Conservation (phyloP, 2,888 invertebrate species). For the Clunio marinus region DNA sequence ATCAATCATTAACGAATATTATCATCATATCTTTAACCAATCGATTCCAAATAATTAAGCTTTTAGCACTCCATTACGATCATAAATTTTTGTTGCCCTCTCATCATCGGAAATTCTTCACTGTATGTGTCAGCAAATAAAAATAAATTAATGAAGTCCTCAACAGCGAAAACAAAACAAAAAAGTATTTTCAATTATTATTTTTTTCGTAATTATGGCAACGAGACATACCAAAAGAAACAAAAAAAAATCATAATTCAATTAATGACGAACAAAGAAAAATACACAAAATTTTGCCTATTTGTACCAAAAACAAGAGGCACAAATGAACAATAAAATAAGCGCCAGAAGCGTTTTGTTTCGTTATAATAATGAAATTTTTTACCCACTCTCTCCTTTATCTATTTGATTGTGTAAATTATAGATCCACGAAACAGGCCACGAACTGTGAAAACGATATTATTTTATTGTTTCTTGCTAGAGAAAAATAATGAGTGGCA, state of each 20-base stretch:
- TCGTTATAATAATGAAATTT: neutral
- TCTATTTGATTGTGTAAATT: slow-evolving; percentile 13
- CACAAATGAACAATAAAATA: slow-evolving; percentile 18
- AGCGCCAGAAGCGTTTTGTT: slow-evolving; percentile 15
- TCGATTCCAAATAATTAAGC: neutral
- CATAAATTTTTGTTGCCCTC: neutral
- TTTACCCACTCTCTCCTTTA: neutral
- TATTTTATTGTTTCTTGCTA: neutral
- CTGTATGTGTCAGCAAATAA: neutral
- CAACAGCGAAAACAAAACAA: neutral
- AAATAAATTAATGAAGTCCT: neutral
- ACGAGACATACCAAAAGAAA: neutral
- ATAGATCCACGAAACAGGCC: neutral
- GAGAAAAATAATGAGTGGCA: slow-evolving; percentile 1
- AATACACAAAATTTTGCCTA: neutral
- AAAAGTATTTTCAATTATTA: neutral
- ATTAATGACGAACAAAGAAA: neutral
- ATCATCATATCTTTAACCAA: no score
- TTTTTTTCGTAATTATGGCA: neutral
- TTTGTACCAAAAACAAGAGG: neutral
- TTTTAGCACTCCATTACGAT: slow-evolving; percentile 1
- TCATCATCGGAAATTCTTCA: neutral
- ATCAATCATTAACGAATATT: slow-evolving; percentile 3
- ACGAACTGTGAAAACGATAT: neutral
- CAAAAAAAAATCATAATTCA: neutral